Conservation (phyloP, 2,888 invertebrate genomes). For the Schizotus pectinicornis region DNA sequence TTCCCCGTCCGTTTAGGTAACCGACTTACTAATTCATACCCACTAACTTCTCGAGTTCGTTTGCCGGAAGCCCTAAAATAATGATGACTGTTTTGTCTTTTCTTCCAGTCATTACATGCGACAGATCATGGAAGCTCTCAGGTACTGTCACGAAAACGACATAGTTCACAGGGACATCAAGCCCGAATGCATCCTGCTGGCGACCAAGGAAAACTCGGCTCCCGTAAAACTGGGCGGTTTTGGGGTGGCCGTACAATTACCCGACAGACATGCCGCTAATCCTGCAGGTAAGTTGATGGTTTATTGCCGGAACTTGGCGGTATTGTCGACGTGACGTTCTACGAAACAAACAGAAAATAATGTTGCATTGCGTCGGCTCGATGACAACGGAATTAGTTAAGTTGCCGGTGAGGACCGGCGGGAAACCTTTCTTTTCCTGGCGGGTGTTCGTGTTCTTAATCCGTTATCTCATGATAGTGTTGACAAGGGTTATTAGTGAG, state of each 20-base stretch:
- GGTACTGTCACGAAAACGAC: constrained; percentile 98
- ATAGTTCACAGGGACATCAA: constrained; percentile 97
- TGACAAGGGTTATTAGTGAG: too few relatives aligned
- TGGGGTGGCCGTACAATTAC: constrained; percentile 93
- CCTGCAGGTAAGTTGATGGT: constrained; percentile 43
- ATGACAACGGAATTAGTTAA: too few relatives aligned
- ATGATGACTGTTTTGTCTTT: constrained; percentile 10
- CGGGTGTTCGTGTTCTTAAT: too few relatives aligned
- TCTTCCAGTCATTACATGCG: constrained; percentile 94
- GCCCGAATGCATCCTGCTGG: constrained; percentile 94
- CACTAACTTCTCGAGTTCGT: too few relatives aligned
- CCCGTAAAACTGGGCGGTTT: constrained; percentile 98
- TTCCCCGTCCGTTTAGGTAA: too few relatives aligned
- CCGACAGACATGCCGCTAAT: constrained; percentile 67
- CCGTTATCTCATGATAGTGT: too few relatives aligned
- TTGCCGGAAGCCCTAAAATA: neutral
- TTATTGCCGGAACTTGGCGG: neutral
- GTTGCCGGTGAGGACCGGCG: too few relatives aligned
- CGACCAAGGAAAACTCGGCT: constrained; percentile 96
- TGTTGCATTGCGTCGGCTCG: too few relatives aligned
- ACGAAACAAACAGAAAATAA: neutral
- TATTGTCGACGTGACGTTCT: neutral
- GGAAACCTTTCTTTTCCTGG: too few relatives aligned
- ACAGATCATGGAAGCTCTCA: constrained; percentile 94
- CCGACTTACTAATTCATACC: too few relatives aligned